Conservation (phyloP, 2,888 invertebrate species). For the Mythimna loreyi region DNA sequence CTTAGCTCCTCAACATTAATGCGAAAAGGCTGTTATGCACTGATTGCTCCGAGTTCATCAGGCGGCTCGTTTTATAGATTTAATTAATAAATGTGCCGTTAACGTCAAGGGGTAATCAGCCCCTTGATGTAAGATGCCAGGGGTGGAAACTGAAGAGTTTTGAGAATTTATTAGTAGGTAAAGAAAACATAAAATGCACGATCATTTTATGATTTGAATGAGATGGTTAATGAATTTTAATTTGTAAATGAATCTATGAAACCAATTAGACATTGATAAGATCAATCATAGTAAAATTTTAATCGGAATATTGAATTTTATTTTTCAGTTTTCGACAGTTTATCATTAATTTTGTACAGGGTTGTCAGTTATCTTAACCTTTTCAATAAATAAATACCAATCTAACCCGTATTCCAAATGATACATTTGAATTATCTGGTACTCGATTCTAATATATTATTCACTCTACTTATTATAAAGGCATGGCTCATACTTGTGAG, state of each 20-base stretch:
- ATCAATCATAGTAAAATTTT: too few relatives aligned
- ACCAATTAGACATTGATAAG: not conserved
- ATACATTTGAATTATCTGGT: too few relatives aligned
- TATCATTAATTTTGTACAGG: not conserved
- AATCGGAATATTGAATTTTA: too few relatives aligned
- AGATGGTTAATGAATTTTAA: not conserved
- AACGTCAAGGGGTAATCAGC: slow-evolving; percentile 18
- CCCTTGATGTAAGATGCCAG: slow-evolving; percentile 14
- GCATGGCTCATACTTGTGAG: too few relatives aligned
- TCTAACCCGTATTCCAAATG: too few relatives aligned
- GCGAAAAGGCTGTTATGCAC: slow-evolving; percentile 34
- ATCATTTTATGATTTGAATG: slow-evolving; percentile 5
- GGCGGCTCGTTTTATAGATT: slow-evolving; percentile 39
- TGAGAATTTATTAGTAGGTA: slow-evolving; percentile 16
- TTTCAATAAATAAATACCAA: too few relatives aligned
- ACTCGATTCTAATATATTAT: not conserved
- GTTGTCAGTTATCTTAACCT: not conserved
- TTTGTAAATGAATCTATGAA: not conserved
- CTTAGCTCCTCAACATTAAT: slow-evolving; percentile 38
- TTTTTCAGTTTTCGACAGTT: too few relatives aligned
- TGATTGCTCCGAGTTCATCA: slow-evolving; percentile 49
- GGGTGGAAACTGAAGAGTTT: slow-evolving; percentile 19
- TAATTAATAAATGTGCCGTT: slow-evolving; percentile 56
- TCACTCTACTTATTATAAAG: not conserved
- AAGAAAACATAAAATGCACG: too few relatives aligned